Evolutionary conservation across 2,797 vertebrate species (phyloP), one percentile per base, ranked within the genome.

Genomic region (Brachymystax lenok): DNA sequence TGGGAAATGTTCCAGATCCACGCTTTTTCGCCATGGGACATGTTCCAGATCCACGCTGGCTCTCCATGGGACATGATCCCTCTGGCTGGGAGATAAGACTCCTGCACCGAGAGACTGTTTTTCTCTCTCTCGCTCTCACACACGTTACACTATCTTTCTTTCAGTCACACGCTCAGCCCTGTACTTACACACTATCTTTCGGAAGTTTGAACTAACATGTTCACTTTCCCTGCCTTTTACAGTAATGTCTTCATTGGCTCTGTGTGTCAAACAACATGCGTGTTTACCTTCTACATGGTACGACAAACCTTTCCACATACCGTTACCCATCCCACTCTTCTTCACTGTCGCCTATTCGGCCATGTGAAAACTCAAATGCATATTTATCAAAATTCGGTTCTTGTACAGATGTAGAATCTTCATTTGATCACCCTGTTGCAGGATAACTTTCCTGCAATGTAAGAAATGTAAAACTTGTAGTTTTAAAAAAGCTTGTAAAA

Each of bases 11-110:
- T 88, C 83, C 78, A 17, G 78, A 85, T 88, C 79, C 84, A 84
- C 90, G 83, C 88, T 82, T 78, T 79, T 87, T 82, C 87, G 82
- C 90, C 86, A 88, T 92, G 91, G 89, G 91, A 93, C 91, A 89
- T 35, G 54, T 83, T 88, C 83, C 35, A 40, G 35, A 40, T 40
- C 40, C 10, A 10, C 10, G 2, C 10, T 46, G 40, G 40, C 40
- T 28, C 28, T 28, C 28, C 28, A 28, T 28, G 35, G 6, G 35
- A 35, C 35, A 35, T 35, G 35, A 35, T 35, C 35, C 79, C 56
- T 75, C 80, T 78, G 74, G 59, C 77, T 74, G 69, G 68, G 74
- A 89, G 89, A 91, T 89, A 88, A 87, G 78, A 75, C 84, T 84
- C 78, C 76, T 0, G 35, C 83, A 85, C 82, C 76, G 70, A 73